A percentile compares a stretch with the other conserved stretches of the same genome.
These are phyloP conservation scores for Chelmon rostratus DNA, from an alignment of 2,797 vertebrate species.

Conservation along the genomic window DNA sequence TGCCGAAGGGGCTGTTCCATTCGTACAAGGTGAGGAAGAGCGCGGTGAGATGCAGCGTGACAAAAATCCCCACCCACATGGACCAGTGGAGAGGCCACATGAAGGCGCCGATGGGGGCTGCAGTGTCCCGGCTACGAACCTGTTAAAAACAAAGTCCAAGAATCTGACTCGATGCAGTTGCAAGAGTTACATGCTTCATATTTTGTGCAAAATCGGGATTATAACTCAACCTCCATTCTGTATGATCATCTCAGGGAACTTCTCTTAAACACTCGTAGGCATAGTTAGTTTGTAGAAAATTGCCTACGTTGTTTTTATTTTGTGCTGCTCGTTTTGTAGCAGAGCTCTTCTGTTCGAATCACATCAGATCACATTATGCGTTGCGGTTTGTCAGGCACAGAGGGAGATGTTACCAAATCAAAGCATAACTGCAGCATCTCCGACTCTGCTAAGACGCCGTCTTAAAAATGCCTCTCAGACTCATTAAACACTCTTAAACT, in stretches of 20 bases:
- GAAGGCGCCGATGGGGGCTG: conserved; percentile 94
- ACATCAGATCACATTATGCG: conserved; percentile 51
- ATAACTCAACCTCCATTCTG: conserved; percentile 14
- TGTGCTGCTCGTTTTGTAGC: conserved; percentile 31
- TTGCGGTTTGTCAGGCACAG: conserved; percentile 51
- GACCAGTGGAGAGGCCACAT: conserved; percentile 98
- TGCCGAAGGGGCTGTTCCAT: conserved; percentile 97
- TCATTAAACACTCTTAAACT: conserved; percentile 57
- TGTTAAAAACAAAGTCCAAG: conserved; percentile 48
- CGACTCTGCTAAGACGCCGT: conserved; percentile 22
- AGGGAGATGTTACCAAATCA: conserved; percentile 62
- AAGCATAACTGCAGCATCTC: conserved; percentile 50
- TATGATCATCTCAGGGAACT: conserved; percentile 11
- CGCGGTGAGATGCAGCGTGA: conserved; percentile 92
- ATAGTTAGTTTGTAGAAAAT: conserved; percentile 7
- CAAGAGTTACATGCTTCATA: not conserved
- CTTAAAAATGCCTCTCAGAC: conserved; percentile 39
- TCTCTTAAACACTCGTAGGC: conserved; percentile 8
- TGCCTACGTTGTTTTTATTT: conserved; percentile 33
- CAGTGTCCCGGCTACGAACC: conserved; percentile 91
- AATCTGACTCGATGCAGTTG: not conserved
- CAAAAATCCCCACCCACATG: conserved; percentile 97
- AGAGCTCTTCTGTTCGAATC: conserved; percentile 46
- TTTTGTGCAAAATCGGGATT: not conserved
- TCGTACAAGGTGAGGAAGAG: conserved; percentile 97